Evolutionary conservation across 2,888 invertebrate genomes (phyloP), one percentile per base, ranked within the genome.

Genomic region (Cheilosia grossa): DNA sequence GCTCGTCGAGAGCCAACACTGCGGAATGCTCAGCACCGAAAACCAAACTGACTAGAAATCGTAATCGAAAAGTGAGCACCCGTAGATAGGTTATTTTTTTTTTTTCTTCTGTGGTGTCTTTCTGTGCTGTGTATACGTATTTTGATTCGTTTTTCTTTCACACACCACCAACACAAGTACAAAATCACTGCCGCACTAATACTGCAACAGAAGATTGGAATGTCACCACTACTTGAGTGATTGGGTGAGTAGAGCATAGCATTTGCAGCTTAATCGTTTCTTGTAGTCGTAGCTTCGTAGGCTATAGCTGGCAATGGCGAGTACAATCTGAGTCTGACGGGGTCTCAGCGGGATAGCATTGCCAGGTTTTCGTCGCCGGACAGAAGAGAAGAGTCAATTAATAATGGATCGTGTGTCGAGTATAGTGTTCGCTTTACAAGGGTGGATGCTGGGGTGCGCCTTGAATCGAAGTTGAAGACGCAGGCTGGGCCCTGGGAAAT

Each of bases 11-110:
- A 85, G 81, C 77, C 61, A 81, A 75, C 85, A 73, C 80, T 85
- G 81, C 75, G 85, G 85, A 85, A 85, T 85, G 81, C 63, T 85
- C 81, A 85, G 85, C 85, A 85, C 85, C 85, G 85, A 85, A 85
- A 85, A 80, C 81, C 80, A 75, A 85, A 85, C 85, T 85, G 81
- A 85, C 85, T 75, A 77, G 85, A 85, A 85, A 85, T 81, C 67
- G 85, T 81, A 85, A 81, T 85, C 81, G 85, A 75, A 85, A 85
- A 81, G 67, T 85, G 77, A 85, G 85, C 85, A 85, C 81, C 85
- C 85, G 85, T 75, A 81, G 85, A 80, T 81, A 80, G 66, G 9
- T 74, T 27, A 63, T 53, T 67, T 56, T 40, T 72, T 73, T 53
- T 67, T 56, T 40, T 72, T 73, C 30, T 59, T 61, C 47, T 33